Conservation (phyloP, 2,113 vertebrate genomes). For the Anolis carolinensis region DNA sequence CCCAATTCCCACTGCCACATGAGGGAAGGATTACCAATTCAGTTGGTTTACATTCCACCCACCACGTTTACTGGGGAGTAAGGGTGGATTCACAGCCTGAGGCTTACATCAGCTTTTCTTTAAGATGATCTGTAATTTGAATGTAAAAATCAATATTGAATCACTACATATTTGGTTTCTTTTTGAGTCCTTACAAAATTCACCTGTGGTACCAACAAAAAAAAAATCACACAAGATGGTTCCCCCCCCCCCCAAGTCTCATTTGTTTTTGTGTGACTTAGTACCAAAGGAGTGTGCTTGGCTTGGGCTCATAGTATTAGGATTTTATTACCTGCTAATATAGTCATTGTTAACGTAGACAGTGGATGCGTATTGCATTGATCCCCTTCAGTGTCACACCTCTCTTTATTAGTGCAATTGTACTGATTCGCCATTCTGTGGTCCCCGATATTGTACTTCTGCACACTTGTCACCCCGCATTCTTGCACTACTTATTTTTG, state of each 20-base stretch:
- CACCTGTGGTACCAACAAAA: neutral
- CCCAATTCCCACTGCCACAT: neutral
- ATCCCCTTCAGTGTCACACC: no score
- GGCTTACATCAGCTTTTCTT: conserved; percentile 12
- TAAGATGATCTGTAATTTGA: neutral
- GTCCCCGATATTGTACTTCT: no score
- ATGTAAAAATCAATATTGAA: neutral
- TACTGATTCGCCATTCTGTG: no score
- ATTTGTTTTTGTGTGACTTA: neutral
- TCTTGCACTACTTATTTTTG: no score
- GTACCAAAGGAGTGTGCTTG: neutral
- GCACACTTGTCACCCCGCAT: no score
- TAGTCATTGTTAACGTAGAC: no score
- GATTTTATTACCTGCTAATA: no score
- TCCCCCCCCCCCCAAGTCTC: no score
- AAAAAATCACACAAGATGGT: neutral
- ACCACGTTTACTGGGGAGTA: conserved; percentile 6
- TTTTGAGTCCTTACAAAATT: neutral
- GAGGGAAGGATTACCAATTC: neutral
- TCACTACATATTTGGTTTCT: neutral
- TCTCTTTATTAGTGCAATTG: no score
- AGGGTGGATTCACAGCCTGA: neutral
- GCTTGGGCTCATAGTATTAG: neutral
- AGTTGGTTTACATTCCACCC: conserved; percentile 26
- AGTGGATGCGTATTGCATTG: no score